Evolutionary conservation across 1,140 invertebrate genomes (phyloP), one percentile per base, ranked within the genome.

Genomic region (Pectinophora gossypiella): DNA sequence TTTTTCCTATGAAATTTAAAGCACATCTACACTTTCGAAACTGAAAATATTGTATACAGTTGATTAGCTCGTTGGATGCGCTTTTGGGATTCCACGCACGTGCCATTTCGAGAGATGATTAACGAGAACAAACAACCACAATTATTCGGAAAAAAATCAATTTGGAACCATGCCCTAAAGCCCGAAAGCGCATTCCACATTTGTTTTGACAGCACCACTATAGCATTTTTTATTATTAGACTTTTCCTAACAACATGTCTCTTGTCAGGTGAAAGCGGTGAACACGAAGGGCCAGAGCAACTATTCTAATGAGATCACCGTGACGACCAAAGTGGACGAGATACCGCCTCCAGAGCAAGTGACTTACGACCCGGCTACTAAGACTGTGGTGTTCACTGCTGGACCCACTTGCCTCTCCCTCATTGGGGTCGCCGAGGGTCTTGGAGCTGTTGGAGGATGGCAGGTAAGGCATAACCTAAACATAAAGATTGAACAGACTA

Each of bases 261-360:
- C n/a, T 32, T 32, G 27, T 49, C 68, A 93, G 91, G 92, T 96
- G 16, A 95, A 95, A 87, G 95, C 95, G 0, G 90, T 94, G 51
- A 97, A 97, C 69, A 93, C 93, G 0, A 95, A 95, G 75, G 95
- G 94, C 7, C 91, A 92, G 44, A 96, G 95, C 19, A 93, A 95
- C 51, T 96, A 94, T 71, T 97, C 96, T 0, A 93, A 95, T 51
- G 94, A 96, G 73, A 91, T 95, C 0, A 88, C 90, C 9, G 92
- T 91, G 3, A 93, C 92, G 0, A 97, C 95, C 0, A 92, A 94
- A 49, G 94, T 97, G 1, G 94, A 96, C 54, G 91, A 94, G 59
- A 96, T 97, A 16, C 93, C 95, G 1, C 85, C 92, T 0, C 94
- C 96, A 0, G 88, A 95, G 51, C 90, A 94, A 51, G 95, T 97